Evolutionary conservation across 2,888 invertebrate genomes (phyloP), one percentile per base, ranked within the genome.

Genomic region (Dolomedes plantarius): DNA sequence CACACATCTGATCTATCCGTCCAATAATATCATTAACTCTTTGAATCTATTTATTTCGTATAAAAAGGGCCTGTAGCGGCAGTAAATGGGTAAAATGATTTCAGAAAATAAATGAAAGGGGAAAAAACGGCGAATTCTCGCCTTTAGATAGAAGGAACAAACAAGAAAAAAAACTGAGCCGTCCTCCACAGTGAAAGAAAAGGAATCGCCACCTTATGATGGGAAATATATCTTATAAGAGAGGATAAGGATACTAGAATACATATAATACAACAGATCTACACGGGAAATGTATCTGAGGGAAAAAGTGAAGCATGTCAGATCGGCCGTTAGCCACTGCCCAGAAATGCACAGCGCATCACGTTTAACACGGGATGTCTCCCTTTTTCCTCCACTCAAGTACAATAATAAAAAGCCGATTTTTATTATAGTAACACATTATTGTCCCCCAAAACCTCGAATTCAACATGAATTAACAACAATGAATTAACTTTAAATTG

Each of bases 181-280:
- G 16, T 29, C 62, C 46, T 23, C 67, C 73, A 50, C 2, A 46
- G 16, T 39, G 68, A 46, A 74, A 75, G 74, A 74, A 82, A 82
- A 82, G 75, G 46, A 82, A 75, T 75, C 62, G 69, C 69, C 50
- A 82, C 82, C 82, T 82, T 46, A 62, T 82, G 82, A 82, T 82
- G 75, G 82, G 82, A 71, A 46, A 71, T 46, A 71, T 71, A 82
- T 82, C 82, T 75, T 82, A 82, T 82, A 75, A 75, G 46, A 68
- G 50, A 62, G 71, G 82, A 75, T 81, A 68, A 81, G 68, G 68
- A 74, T 81, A 69, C 69, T 69, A 64, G 82, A 82, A 82, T 82
- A 82, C 82, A 75, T 82, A 82, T 82, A 82, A 75, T 82, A 75
- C 82, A 69, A 82, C 82, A 82, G 82, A 69, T 82, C 23, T 41